Evolutionary conservation across 2,888 invertebrate species (phyloP).

Genomic region (Mayetiola destructor): DNA sequence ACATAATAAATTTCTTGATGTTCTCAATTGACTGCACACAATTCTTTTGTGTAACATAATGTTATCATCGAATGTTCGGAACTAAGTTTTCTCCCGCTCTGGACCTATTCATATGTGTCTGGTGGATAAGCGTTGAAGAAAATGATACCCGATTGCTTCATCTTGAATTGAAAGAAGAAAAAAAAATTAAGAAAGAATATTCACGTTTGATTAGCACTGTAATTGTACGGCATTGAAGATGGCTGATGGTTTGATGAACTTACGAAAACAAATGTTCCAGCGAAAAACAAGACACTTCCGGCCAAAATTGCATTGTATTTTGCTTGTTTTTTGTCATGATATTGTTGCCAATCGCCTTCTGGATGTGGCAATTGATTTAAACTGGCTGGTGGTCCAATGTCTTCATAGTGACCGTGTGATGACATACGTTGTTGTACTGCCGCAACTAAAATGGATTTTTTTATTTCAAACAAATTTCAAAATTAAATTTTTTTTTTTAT

Average conservation of each 20-base stretch:
- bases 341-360: slow-evolving; percentile 60
- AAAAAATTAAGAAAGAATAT: neutral
- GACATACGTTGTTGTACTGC: neutral
- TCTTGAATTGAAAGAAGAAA: neutral
- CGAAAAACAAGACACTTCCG: slow-evolving; percentile 40
- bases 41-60: no score
- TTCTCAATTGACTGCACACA: no score
- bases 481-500: no score
- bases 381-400: slow-evolving; percentile 25
- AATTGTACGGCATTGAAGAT: no score
- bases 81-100: neutral
- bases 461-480: neutral
- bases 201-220: neutral
- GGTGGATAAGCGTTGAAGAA: slow-evolving; percentile 8
- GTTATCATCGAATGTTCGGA: neutral
- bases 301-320: slow-evolving; percentile 52
- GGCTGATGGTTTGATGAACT: neutral
- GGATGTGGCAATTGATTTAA: slow-evolving; percentile 70
- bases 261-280: slow-evolving; percentile 20
- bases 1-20: neutral
- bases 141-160: slow-evolving; percentile 5
- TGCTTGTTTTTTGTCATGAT: slow-evolving; percentile 47
- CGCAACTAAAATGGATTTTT: neutral
- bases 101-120: slow-evolving; percentile 14
- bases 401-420: neutral